A percentile compares a stretch with the other conserved stretches of the same genome.
Evolutionary conservation across 2,888 invertebrate species (phyloP).

Genomic region (Leucophora obtusa): DNA sequence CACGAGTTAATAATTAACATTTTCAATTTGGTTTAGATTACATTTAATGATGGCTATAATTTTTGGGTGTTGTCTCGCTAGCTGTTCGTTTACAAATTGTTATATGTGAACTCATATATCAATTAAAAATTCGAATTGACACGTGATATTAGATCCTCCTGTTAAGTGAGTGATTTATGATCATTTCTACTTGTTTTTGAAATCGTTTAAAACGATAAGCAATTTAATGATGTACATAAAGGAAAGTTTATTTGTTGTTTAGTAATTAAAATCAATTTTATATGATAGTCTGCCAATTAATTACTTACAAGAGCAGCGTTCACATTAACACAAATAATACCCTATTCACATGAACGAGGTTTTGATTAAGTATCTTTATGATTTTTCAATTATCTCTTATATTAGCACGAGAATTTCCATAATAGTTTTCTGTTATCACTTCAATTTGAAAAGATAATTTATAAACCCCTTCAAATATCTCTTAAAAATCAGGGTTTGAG

Average conservation of each 20-base stretch:
- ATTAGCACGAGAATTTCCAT: too few species aligned
- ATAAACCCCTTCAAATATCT: too few species aligned
- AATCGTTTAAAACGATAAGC: slow-evolving; percentile 13
- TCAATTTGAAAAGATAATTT: too few species aligned
- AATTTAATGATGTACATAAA: slow-evolving; percentile 49
- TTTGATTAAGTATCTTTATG: too few species aligned
- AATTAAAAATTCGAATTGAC: slow-evolving; percentile 45
- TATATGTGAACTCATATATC: slow-evolving; percentile 39
- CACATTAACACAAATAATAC: too few species aligned
- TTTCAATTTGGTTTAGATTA: slow-evolving; percentile 38
- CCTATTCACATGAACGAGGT: too few species aligned
- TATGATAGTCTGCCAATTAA: not conserved
- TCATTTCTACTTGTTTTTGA: slow-evolving; percentile 47
- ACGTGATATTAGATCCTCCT: slow-evolving; percentile 34
- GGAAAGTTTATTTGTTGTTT: slow-evolving; percentile 26
- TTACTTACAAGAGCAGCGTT: not conserved
- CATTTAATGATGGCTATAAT: slow-evolving; percentile 10
- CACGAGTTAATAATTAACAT: slow-evolving; percentile 53
- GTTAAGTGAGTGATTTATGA: slow-evolving; percentile 27
- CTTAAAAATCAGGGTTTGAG: too few species aligned
- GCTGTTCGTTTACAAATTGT: not conserved
- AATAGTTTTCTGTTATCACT: too few species aligned
- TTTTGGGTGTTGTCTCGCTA: slow-evolving; percentile 8
- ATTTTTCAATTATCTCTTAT: too few species aligned
- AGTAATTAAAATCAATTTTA: slow-evolving; percentile 9